Conservation (phyloP, 2,797 vertebrate species). For the Myotis pilosus region DNA sequence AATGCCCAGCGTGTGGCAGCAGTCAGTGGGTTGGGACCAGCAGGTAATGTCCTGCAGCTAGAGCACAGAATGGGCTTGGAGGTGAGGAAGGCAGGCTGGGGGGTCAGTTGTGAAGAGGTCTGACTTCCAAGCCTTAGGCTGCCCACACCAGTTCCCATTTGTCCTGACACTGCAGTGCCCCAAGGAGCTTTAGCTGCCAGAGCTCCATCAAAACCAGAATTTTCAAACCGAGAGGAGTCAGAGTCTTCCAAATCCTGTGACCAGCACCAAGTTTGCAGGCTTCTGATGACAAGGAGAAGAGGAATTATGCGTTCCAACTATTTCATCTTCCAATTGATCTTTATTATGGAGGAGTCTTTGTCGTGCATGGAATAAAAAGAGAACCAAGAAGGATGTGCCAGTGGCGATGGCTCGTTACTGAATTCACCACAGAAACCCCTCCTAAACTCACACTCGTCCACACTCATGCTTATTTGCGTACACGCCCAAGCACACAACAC, state of each 20-base stretch:
- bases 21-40: background rate
- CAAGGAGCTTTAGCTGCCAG: background rate
- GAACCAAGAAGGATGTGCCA: background rate
- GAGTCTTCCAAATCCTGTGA: constrained; percentile 26
- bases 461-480: background rate
- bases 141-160: background rate
- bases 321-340: constrained; percentile 48
- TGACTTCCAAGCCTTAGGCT: background rate
- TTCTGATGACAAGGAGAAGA: constrained; percentile 35
- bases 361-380: constrained; percentile 15
- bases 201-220: constrained; percentile 54
- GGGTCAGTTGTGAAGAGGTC: background rate
- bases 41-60: background rate
- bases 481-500: background rate
- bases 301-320: background rate
- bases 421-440: constrained; percentile 28
- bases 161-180: background rate
- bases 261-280: background rate
- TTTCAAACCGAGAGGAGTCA: background rate
- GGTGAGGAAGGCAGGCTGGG: background rate
- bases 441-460: background rate
- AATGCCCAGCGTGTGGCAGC: background rate
- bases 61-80: background rate
- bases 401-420: background rate
- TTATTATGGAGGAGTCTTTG: constrained; percentile 18